Base-by-base conservation (phyloP, 2,888 invertebrate species). In the Athetis lepigone region DNA sequence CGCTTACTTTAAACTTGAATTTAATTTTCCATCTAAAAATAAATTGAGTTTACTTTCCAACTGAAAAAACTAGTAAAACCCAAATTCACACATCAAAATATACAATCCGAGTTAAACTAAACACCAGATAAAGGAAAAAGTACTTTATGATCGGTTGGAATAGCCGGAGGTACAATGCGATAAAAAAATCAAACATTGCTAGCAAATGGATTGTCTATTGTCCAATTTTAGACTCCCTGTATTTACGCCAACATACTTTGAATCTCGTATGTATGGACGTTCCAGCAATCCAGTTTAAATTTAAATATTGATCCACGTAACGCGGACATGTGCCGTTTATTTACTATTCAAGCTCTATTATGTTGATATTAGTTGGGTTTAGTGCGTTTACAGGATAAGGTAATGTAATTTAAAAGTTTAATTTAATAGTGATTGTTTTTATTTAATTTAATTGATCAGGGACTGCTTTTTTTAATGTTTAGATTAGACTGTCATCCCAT, bases 271-370 rank as follows among this genome's bases (percentile, higher is more conserved):
- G 61, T 70, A 61, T 61, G 54, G 56, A 78, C 70, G 79, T 77
- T 79, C 72, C 61, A 70, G 79, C 79, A 79, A 85, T 79, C 67
- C 77, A 70, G 75, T 83, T 81, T 77, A 79, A 84, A 85, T 84
- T 85, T 70, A 64, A 70, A 77, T 85, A 83, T 80, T 79, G 84
- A 82, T 84, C 78, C 71, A 77, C 70, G 71, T 79, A 77, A 74
- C 70, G 75, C 75, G 73, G 79, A 71, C 68, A 68, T 81, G 74
- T 77, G 75, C 76, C 62, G 75, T 76, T 63, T 75, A 80, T 83
- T 83, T 78, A 76, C 72, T 66, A 63, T 69, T 70, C 63, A 66
- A 51, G 46, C 50, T 67, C 37, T 63, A 65, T 65, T 72, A 70
- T 63, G 45, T 70, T 6, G 18, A 37, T 37, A 71, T 75, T 70